phyloP scores from a whole-genome alignment of 2,797 vertebrate genomes.

The Alcedo atthis region DNA sequence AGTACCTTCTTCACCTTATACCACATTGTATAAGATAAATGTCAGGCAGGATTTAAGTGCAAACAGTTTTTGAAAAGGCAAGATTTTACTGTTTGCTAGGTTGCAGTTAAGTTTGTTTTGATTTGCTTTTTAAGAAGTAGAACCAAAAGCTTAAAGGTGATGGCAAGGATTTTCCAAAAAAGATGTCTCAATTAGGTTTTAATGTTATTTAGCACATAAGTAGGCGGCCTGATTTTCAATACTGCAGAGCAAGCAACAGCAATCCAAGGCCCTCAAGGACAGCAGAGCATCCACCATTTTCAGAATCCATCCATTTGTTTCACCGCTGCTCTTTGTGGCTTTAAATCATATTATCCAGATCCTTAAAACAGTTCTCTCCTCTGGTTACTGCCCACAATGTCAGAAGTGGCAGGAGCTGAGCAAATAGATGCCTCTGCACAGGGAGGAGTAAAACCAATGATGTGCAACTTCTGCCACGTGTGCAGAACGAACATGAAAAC shows the following conservation, averaged over 20 bases:
- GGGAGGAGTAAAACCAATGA: not conserved
- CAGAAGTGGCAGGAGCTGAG: not conserved
- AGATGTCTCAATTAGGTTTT: not conserved
- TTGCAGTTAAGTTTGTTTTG: not conserved
- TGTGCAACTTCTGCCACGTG: not conserved
- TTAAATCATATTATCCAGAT: not conserved
- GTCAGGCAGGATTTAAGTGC: not conserved
- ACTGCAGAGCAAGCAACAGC: not conserved
- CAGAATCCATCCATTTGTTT: not conserved
- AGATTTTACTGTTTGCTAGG: not conserved
- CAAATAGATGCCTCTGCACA: not conserved
- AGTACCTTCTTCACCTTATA: not conserved
- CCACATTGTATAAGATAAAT: not conserved
- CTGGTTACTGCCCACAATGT: not conserved
- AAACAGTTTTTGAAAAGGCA: not conserved
- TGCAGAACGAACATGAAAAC: not conserved
- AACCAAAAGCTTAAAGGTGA: not conserved
- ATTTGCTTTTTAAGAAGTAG: not conserved
- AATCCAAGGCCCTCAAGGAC: not conserved
- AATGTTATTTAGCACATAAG: not conserved
- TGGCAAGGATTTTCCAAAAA: not conserved
- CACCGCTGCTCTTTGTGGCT: not conserved
- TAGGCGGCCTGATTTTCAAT: not conserved
- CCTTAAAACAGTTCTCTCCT: not conserved
- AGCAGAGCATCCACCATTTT: not conserved